Conservation (phyloP, 2,888 invertebrate genomes). For the Ochlodes sylvanus region DNA sequence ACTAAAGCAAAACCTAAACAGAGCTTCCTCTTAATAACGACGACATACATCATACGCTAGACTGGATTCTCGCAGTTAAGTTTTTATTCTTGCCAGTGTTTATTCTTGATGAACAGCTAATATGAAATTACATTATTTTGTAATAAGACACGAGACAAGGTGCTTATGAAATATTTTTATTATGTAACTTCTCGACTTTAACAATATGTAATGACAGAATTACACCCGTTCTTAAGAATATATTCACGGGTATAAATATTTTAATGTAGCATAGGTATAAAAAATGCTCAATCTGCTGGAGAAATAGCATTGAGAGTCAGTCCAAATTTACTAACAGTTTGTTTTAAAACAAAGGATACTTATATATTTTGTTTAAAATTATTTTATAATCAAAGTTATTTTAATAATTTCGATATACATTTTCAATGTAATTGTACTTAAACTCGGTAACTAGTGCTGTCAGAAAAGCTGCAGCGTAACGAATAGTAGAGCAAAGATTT, state of each 20-base stretch:
- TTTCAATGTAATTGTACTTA: slow-evolving; percentile 2
- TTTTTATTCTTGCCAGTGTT: slow-evolving; percentile 15
- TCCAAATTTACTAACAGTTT: too few relatives aligned
- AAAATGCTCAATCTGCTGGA: too few relatives aligned
- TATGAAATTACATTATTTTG: slow-evolving; percentile 11
- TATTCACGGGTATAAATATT: too few relatives aligned
- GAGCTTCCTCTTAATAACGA: slow-evolving; percentile 25
- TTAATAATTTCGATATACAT: too few relatives aligned
- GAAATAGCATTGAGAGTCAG: too few relatives aligned
- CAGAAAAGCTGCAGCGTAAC: slow-evolving; percentile 20
- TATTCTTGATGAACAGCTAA: slow-evolving; percentile 7
- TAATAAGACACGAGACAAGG: neutral
- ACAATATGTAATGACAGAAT: too few relatives aligned
- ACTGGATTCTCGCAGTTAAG: slow-evolving; percentile 17
- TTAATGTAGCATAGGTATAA: too few relatives aligned
- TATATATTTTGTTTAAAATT: too few relatives aligned
- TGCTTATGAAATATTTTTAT: neutral
- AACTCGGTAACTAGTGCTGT: slow-evolving; percentile 16
- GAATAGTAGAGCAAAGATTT: slow-evolving; percentile 36
- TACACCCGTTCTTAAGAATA: too few relatives aligned
- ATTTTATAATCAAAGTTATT: too few relatives aligned
- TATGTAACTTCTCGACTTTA: neutral
- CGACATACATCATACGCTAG: slow-evolving; percentile 23
- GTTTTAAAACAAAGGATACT: too few relatives aligned
- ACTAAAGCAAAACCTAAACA: slow-evolving; percentile 27